Base-by-base conservation (phyloP, 2,797 vertebrate genomes). In the Cossypha niveicapilla region DNA sequence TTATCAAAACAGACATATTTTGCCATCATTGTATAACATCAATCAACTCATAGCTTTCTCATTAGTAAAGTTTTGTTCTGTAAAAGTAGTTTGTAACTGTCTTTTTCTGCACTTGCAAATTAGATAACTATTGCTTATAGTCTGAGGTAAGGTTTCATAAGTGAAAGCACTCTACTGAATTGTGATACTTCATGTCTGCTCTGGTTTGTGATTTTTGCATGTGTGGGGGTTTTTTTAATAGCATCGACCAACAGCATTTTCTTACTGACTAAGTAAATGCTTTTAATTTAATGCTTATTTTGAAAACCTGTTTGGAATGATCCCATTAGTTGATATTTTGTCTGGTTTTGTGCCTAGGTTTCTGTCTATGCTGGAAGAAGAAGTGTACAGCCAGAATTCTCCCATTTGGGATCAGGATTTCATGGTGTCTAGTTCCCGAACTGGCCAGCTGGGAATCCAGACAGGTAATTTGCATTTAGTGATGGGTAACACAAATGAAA, bases 331-430 rank as follows among this genome's bases (percentile, higher is more conserved):
- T 85, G 84, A 42, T 82, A 3, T 74, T 96, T 73, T 48, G 60
- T 61, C 62, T 85, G 23, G 7, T 90, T 88, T 89, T 96, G 19
- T 91, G 27, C 92, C 80, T 96, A 99, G 99, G 94, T 99, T 99
- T 97, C 95, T 99, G 68, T 99, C 99, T 5, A 99, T 99, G 99
- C 97, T 99, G 96, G 99, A 99, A 96, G 99, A 99, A 98, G 99
- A 99, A 97, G 99, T 99, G 54, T 99, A 99, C 96, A 99, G 99
- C 97, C 98, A 98, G 91, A 99, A 98, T 93, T 99, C 99, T 92
- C 99, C 99, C 7, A 99, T 99, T 96, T 99, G 99, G 99, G 99
- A 98, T 97, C 98, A 98, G 94, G 99, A 99, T 97, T 99, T 99
- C 93, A 97, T 98, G 97, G 98, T 98, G 62, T 98, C 98, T 65